Evolutionary conservation across 2,888 invertebrate genomes (phyloP), one percentile per base, ranked within the genome.

Genomic region (Lepidochrysops patricia): DNA sequence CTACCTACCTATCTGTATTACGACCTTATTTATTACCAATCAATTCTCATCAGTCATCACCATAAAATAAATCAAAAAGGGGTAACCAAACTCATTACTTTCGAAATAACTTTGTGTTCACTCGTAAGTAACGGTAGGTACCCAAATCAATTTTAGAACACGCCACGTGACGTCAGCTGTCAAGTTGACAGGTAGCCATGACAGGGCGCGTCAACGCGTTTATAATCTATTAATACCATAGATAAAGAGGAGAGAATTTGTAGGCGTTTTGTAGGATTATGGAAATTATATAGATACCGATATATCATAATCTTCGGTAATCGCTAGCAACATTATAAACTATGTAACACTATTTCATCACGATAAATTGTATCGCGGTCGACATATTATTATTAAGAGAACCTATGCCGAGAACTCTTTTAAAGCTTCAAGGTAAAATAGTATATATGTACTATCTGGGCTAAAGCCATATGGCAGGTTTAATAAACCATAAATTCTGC

Each of bases 161-260:
- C 62, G 61, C 59, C 57, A 61, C 64, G 60, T 66, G 66, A 66
- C 76, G 78, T 77, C 79, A 79, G 73, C 76, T 80, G 83, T 81
- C 82, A 82, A 60, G 70, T 71, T 76, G 79, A 77, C 76, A 76
- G 71, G 62, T 62, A 62, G 67, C 68, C 75, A 72, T 75, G 80
- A 79, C 76, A 74, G 70, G 67, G 61, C 67, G 67, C 75, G 79
- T 80, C 80, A 79, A 65, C 71, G 67, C 19, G 27, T 9, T 54
- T 54, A 7, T 52, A 54, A 54, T 54, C 43, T 43, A 25, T 35
- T 23, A 54, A 19, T 19, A 12, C 54, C 32, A 32, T 19, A 54
- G 32, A 54, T 32, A 32, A 29, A 15, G n/a, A n/a, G n/a, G n/a
- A 5, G 29, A 7, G 4, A 29, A 29, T 7, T 29, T 7, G 7